These are phyloP conservation scores for Agriopis aurantiaria DNA, from an alignment of 2,888 invertebrate genomes.

Conservation along the genomic window DNA sequence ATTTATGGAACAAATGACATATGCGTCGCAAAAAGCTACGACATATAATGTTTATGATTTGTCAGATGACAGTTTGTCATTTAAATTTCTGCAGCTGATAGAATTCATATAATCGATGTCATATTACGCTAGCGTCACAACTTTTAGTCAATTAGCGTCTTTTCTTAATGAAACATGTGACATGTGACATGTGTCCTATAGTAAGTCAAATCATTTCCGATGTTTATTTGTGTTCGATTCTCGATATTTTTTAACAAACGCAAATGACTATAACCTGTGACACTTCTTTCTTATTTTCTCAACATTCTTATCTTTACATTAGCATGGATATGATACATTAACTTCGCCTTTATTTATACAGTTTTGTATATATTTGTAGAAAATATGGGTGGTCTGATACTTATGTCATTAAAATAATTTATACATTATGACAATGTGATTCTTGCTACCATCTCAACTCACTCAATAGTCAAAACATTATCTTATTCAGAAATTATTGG, in stretches of 20 bases:
- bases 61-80: no score
- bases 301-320: slow-evolving; percentile 26
- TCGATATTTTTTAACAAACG: background rate
- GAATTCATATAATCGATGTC: no score
- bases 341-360: slow-evolving; percentile 20
- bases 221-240: background rate
- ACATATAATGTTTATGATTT: no score
- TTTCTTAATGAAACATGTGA: no score
- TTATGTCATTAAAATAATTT: slow-evolving; percentile 29
- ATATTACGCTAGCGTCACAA: no score
- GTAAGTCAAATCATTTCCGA: background rate
- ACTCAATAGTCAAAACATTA: slow-evolving; percentile 14
- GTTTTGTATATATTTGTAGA: slow-evolving; percentile 30
- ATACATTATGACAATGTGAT: slow-evolving; percentile 33
- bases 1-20: no score
- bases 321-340: slow-evolving; percentile 34
- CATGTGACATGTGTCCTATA: no score
- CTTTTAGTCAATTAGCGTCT: background rate
- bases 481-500: slow-evolving; percentile 18
- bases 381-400: slow-evolving; percentile 43
- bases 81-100: no score
- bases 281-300: slow-evolving; percentile 24
- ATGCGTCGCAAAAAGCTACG: no score
- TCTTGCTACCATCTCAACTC: slow-evolving; percentile 27
- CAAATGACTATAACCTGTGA: slow-evolving; percentile 7